phyloP scores from a whole-genome alignment of 2,797 vertebrate genomes.

The Sebastes cheni region DNA sequence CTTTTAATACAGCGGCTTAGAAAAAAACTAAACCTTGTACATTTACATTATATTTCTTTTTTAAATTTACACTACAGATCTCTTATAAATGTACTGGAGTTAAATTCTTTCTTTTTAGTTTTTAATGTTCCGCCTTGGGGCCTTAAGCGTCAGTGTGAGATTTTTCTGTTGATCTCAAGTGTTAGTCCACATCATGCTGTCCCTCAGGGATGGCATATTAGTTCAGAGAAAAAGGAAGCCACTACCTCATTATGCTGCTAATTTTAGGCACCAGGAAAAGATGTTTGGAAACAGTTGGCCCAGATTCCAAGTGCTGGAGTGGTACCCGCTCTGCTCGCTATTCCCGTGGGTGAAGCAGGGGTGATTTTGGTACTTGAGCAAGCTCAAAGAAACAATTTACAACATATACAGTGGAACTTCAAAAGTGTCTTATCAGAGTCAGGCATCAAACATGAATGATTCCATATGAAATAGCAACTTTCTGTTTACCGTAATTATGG shows the following conservation, averaged over 20 bases:
- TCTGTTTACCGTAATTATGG: slow-evolving; percentile 87
- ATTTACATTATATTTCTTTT: neutral
- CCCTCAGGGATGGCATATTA: slow-evolving; percentile 77
- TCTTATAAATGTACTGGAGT: neutral
- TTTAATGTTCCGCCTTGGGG: slow-evolving; percentile 51
- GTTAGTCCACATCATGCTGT: slow-evolving; percentile 80
- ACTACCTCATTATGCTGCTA: slow-evolving; percentile 84
- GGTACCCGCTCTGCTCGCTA: slow-evolving; percentile 73
- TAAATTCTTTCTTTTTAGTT: slow-evolving; percentile 20
- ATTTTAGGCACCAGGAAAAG: slow-evolving; percentile 87
- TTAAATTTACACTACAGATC: neutral
- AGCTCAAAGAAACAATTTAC: slow-evolving; percentile 87
- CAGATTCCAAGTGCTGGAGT: slow-evolving; percentile 75
- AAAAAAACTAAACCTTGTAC: neutral
- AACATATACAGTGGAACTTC: slow-evolving; percentile 86
- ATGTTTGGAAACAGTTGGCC: slow-evolving; percentile 83
- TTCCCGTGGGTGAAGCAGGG: slow-evolving; percentile 82
- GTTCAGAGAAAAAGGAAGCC: slow-evolving; percentile 84
- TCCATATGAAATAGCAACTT: slow-evolving; percentile 89
- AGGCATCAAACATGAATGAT: slow-evolving; percentile 87
- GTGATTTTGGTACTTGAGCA: slow-evolving; percentile 84
- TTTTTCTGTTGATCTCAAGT: slow-evolving; percentile 77
- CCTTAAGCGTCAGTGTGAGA: slow-evolving; percentile 69
- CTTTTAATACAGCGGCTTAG: slow-evolving; percentile 6
- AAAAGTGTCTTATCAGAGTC: slow-evolving; percentile 86